A percentile compares a stretch with the other conserved stretches of the same genome.
Conservation (phyloP, 2,797 vertebrate genomes). For the Natrix natrix region DNA sequence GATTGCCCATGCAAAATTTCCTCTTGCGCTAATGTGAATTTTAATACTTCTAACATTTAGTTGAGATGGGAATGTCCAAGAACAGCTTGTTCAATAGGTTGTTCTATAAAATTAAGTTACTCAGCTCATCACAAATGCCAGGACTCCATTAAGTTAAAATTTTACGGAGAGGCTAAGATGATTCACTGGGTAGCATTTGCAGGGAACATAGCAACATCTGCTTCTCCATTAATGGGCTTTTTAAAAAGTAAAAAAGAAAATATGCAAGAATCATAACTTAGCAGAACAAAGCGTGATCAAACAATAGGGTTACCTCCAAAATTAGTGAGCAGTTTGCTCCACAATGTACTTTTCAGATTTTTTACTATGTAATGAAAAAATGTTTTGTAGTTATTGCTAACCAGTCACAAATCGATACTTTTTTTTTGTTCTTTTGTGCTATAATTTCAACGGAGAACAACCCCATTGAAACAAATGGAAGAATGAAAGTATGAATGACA, state of each 20-base stretch:
- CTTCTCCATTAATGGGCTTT: slow-evolving; percentile 61
- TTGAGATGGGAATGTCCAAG: slow-evolving; percentile 84
- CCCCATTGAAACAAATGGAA: slow-evolving; percentile 13
- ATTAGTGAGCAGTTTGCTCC: slow-evolving; percentile 32
- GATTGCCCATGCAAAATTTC: slow-evolving; percentile 87
- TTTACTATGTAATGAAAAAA: neutral
- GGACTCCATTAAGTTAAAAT: slow-evolving; percentile 81
- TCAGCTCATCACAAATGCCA: slow-evolving; percentile 83
- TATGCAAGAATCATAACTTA: slow-evolving; percentile 27
- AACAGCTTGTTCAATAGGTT: slow-evolving; percentile 86
- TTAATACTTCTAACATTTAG: slow-evolving; percentile 89
- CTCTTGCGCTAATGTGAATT: slow-evolving; percentile 83
- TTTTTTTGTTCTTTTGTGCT: neutral
- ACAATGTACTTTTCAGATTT: neutral
- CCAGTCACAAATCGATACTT: neutral
- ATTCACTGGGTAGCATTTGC: slow-evolving; percentile 76
- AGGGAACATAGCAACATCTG: slow-evolving; percentile 73
- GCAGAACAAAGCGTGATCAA: slow-evolving; percentile 25
- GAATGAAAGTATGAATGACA: slow-evolving; percentile 39
- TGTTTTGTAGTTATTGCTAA: neutral
- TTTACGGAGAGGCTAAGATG: slow-evolving; percentile 80
- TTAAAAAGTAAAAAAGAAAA: slow-evolving; percentile 46
- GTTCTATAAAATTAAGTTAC: slow-evolving; percentile 85
- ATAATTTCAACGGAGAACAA: slow-evolving; percentile 5
- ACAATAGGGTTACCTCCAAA: neutral